A percentile compares a stretch with the other conserved stretches of the same genome.
Evolutionary conservation across 2,797 vertebrate genomes (phyloP).

Genomic region (Chelon auratus): DNA sequence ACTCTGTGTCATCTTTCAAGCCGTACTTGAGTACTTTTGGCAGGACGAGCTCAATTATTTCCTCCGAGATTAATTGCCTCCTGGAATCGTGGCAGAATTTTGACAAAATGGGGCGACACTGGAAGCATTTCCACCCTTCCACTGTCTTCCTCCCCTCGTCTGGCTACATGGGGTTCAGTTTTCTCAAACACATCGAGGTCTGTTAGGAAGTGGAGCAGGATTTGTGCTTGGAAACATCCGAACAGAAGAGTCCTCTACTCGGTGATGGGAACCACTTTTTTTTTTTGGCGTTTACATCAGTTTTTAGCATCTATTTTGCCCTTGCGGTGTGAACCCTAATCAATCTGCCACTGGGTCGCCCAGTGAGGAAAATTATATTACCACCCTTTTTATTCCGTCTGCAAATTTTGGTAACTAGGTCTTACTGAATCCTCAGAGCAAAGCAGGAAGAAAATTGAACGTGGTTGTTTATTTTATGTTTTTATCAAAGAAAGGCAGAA

Average conservation of each 20-base stretch:
- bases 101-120: constrained; percentile 67
- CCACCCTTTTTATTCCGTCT: neutral
- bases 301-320: neutral
- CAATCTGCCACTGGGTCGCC: neutral
- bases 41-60: constrained; percentile 71
- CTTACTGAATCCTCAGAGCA: constrained; percentile 13
- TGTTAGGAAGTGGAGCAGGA: constrained; percentile 47
- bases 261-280: constrained; percentile 16
- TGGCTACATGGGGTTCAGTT: constrained; percentile 22
- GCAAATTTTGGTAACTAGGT: neutral
- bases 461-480: constrained; percentile 28
- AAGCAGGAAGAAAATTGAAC: constrained; percentile 25
- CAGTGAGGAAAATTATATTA: constrained; percentile 18
- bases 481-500: constrained; percentile 11
- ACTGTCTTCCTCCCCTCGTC: constrained; percentile 23
- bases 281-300: neutral
- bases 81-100: constrained; percentile 55
- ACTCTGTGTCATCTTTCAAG: constrained; percentile 68
- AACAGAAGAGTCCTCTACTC: constrained; percentile 20
- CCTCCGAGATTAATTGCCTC: constrained; percentile 74
- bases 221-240: constrained; percentile 40
- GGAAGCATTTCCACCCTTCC: constrained; percentile 48
- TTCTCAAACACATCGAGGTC: constrained; percentile 44
- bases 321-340: neutral
- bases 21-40: constrained; percentile 63